Evolutionary conservation across 2,888 invertebrate species (phyloP).

Genomic region (Cordylochernes scorpioides): DNA sequence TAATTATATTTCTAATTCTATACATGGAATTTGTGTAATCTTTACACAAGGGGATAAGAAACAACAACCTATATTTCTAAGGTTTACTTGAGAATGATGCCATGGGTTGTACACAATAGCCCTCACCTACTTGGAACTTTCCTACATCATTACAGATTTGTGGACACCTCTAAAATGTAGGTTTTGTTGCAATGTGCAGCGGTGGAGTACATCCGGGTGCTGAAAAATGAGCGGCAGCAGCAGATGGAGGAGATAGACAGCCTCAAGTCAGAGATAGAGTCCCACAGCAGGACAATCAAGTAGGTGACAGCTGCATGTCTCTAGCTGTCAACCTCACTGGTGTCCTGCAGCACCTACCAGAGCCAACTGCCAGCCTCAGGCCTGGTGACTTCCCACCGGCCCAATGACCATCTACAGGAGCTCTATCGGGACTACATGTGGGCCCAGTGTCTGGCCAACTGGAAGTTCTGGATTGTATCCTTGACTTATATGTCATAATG

Average conservation of each 20-base stretch:
- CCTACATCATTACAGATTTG: too few species aligned
- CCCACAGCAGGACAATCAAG: constrained; percentile 68
- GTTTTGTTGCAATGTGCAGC: too few species aligned
- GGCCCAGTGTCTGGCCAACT: constrained; percentile 57
- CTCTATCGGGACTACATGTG: constrained; percentile 77
- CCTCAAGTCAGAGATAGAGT: constrained; percentile 60
- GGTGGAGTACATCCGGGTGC: constrained; percentile 71
- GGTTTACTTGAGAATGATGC: too few species aligned
- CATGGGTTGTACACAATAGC: too few species aligned
- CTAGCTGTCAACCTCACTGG: too few species aligned
- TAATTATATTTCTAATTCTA: too few species aligned
- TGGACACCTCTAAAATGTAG: too few species aligned
- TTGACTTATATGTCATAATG: too few species aligned
- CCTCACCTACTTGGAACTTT: too few species aligned
- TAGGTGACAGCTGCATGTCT: constrained; percentile 27
- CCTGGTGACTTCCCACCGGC: constrained; percentile 65
- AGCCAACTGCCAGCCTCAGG: constrained; percentile 81
- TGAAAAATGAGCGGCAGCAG: constrained; percentile 50
- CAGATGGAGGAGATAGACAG: constrained; percentile 70
- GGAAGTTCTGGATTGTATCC: constrained; percentile 96
- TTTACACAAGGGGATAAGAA: too few species aligned
- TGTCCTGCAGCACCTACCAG: constrained; percentile 79
- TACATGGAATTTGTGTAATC: too few species aligned
- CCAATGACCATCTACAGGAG: constrained; percentile 66
- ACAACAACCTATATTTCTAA: too few species aligned